A percentile compares a stretch with the other conserved stretches of the same genome.
These are phyloP conservation scores for Microctonus aethiopoides DNA, from an alignment of 2,888 invertebrate genomes.

Conservation along the genomic window DNA sequence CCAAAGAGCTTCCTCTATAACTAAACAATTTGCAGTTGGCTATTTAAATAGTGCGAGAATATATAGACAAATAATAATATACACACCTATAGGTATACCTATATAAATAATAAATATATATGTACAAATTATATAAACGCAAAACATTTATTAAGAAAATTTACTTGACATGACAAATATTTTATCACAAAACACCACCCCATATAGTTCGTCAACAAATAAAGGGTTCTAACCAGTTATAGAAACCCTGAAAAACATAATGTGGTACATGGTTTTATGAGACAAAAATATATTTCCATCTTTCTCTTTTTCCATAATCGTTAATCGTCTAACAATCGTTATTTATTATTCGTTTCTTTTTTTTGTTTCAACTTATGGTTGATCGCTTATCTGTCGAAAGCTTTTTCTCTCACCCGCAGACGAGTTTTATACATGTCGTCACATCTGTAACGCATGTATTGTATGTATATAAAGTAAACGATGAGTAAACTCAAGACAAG, in stretches of 20 bases:
- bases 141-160: neutral
- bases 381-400: neutral
- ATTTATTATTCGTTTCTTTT: neutral
- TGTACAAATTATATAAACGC: too few species aligned
- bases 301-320: slow-evolving; percentile 4
- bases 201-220: neutral
- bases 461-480: neutral
- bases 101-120: too few species aligned
- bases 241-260: neutral
- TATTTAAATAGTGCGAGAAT: neutral
- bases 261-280: neutral
- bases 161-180: neutral
- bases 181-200: neutral
- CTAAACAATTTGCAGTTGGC: slow-evolving; percentile 9
- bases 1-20: neutral
- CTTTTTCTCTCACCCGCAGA: neutral
- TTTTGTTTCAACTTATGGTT: neutral
- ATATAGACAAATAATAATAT: neutral
- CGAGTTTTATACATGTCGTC: slow-evolving; percentile 4
- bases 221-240: neutral
- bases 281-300: neutral
- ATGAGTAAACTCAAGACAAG: slow-evolving; percentile 21
- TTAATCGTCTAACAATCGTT: neutral
- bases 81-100: neutral
- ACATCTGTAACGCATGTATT: slow-evolving; percentile 12